Evolutionary conservation across 2,888 invertebrate species (phyloP).

Genomic region (Phymatocera aterrima): DNA sequence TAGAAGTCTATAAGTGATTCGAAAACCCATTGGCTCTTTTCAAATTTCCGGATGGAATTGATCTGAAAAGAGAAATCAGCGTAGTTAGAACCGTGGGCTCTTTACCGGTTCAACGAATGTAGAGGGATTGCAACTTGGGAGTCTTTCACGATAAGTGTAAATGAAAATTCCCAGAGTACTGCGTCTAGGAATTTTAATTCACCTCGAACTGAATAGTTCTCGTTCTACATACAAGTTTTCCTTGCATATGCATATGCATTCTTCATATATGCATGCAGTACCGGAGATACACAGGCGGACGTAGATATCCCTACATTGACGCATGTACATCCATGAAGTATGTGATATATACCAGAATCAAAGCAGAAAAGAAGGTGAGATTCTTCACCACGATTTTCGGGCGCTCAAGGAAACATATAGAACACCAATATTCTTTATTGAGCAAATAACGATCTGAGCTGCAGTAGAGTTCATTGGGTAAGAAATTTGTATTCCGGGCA

Average conservation of each 20-base stretch:
- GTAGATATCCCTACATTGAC: too few species aligned
- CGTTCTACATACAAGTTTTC: not conserved
- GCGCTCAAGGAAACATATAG: not conserved
- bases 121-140: not conserved
- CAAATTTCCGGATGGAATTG: not conserved
- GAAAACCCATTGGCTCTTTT: too few species aligned
- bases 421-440: not conserved
- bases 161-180: slow-evolving; percentile 5
- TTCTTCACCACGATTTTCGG: too few species aligned
- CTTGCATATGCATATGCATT: not conserved
- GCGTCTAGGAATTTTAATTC: not conserved
- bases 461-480: not conserved
- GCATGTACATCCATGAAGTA: not conserved
- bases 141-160: not conserved
- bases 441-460: not conserved
- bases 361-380: too few species aligned
- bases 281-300: too few species aligned
- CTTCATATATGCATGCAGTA: too few species aligned
- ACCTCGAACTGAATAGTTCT: too few species aligned
- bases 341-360: not conserved
- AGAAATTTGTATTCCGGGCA: not conserved
- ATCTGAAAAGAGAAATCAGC: too few species aligned
- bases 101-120: not conserved
- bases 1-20: not conserved
- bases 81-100: not conserved